Conservation (phyloP, 2,888 invertebrate genomes). For the Latrodectus hesperus region DNA sequence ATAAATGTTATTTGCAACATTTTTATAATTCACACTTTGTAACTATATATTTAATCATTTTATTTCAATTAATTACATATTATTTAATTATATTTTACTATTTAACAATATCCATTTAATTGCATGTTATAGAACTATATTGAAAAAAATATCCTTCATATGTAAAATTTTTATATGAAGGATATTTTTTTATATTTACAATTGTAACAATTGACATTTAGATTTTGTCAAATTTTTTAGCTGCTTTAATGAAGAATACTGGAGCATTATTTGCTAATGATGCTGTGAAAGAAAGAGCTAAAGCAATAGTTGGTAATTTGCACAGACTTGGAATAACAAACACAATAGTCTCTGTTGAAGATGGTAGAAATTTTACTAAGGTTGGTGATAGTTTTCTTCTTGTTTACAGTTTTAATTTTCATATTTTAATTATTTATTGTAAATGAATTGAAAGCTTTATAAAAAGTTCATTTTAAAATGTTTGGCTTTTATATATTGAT, state of each 20-base stretch:
- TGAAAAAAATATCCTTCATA: neutral
- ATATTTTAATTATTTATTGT: no score
- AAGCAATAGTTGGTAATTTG: conserved; percentile 94
- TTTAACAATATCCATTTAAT: neutral
- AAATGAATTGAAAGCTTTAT: no score
- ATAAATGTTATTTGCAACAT: no score
- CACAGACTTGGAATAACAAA: conserved; percentile 97
- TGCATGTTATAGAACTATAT: neutral
- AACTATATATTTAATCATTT: no score
- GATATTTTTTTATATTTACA: conserved; percentile 6
- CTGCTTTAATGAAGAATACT: conserved; percentile 98
- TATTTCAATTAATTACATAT: neutral
- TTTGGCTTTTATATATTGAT: no score
- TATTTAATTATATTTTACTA: neutral
- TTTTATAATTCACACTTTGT: no score
- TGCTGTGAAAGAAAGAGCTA: conserved; percentile 85
- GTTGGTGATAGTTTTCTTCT: conserved; percentile 73
- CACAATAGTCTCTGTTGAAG: conserved; percentile 89
- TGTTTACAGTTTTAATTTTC: neutral
- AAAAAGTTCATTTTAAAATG: no score
- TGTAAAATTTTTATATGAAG: neutral
- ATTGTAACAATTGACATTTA: neutral
- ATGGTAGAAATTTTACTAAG: conserved; percentile 88
- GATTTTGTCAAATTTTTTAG: conserved; percentile 74
- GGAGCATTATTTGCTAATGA: conserved; percentile 98